Percentiles rank a stretch among this genome's conserved stretches.
phyloP scores from a whole-genome alignment of 1,140 invertebrate species.

The Camponotus vicinus region DNA sequence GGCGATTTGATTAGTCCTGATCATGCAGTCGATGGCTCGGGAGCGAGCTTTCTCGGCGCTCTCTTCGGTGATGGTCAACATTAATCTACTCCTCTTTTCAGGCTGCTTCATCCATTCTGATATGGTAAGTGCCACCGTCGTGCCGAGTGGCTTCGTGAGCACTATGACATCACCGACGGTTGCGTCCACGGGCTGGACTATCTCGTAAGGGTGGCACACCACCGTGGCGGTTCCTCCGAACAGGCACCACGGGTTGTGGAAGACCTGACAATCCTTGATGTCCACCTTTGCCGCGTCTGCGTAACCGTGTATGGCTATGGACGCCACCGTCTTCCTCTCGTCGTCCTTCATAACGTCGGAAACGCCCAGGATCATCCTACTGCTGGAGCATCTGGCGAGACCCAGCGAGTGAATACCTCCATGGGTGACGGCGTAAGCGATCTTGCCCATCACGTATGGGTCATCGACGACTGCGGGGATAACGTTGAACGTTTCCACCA shows the following conservation, averaged over 20 bases:
- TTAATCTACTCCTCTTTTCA: slow-evolving; percentile 86
- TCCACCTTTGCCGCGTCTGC: slow-evolving; percentile 88
- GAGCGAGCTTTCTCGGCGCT: slow-evolving; percentile 87
- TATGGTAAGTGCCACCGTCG: slow-evolving; percentile 87
- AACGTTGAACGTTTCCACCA: slow-evolving; percentile 91
- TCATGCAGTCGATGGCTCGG: slow-evolving; percentile 87
- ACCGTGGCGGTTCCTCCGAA: slow-evolving; percentile 89
- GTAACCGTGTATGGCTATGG: slow-evolving; percentile 88
- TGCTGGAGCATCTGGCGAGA: slow-evolving; percentile 87
- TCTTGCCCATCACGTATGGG: slow-evolving; percentile 89
- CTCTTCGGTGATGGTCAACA: slow-evolving; percentile 86
- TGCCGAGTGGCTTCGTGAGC: slow-evolving; percentile 89
- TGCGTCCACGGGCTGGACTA: slow-evolving; percentile 88
- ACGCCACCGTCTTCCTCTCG: slow-evolving; percentile 87
- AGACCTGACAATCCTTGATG: slow-evolving; percentile 89
- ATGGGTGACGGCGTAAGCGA: slow-evolving; percentile 88
- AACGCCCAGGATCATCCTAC: slow-evolving; percentile 87
- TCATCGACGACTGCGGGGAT: slow-evolving; percentile 91
- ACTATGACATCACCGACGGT: slow-evolving; percentile 88
- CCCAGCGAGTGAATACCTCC: slow-evolving; percentile 89
- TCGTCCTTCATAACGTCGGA: slow-evolving; percentile 83
- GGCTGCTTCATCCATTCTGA: slow-evolving; percentile 87
- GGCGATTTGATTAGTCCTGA: slow-evolving; percentile 86
- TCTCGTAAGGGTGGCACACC: slow-evolving; percentile 87
- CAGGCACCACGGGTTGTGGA: slow-evolving; percentile 89